Base-by-base conservation (phyloP, 2,888 invertebrate genomes). In the Tiphia femorata region DNA sequence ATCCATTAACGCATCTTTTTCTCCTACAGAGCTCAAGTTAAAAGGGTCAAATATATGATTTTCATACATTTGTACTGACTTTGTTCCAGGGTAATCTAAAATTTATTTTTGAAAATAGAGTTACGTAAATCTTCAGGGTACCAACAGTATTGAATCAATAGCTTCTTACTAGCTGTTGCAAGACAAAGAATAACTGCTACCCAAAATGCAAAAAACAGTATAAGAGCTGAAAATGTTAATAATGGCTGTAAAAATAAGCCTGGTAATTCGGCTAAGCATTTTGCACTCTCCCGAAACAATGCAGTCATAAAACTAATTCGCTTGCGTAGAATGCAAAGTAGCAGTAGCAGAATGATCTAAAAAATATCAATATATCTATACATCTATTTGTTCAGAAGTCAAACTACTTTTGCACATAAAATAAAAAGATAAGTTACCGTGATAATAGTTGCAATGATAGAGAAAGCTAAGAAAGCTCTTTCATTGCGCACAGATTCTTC, bases 211-310 rank as follows among this genome's bases (percentile, higher is more conserved):
- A 96, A 91, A 83, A 97, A 96, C 46, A 90, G 76, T 17, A 92
- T 84, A 0, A 97, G 86, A 56, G 92, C 88, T 59, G 92, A 72
- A 81, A 96, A 95, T 0, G 97, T 97, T 76, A 94, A 84, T 10
- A 94, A 81, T 0, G 95, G 95, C 77, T 96, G 96, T 35, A 95
- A 85, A 76, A 96, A 90, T 40, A 97, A 86, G 2, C 91, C 90
- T 0, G 97, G 97, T 70, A 97, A 88, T 70, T 91, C 90, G 52
- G 91, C 89, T 71, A 97, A 87, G 78, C 96, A 97, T 74, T 91
- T 90, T 10, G 95, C 94, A 1, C 97, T 95, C 84, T 97, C 96
- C 78, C 91, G 91, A 81, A 97, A 97, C 56, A 97, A 85, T 16
- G 92, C 90, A 0, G 95, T 91, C 72, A 97, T 86, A 76, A 96